Percentiles rank a stretch among this genome's conserved stretches.
phyloP scores from a whole-genome alignment of 2,113 vertebrate species.

The Cyphomyrus plagiostoma region DNA sequence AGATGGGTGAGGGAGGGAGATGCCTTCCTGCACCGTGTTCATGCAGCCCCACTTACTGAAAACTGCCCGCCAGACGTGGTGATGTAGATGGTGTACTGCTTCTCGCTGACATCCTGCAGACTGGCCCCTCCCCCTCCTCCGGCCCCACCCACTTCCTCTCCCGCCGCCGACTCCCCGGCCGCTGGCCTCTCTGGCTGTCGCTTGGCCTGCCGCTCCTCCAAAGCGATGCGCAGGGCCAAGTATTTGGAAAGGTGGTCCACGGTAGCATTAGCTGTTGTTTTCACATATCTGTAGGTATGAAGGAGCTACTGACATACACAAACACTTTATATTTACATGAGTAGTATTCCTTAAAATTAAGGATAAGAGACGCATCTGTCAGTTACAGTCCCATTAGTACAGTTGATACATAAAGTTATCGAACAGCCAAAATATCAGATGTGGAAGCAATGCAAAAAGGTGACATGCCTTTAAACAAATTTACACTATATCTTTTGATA shows the following conservation, averaged over 20 bases:
- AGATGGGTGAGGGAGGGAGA: background rate
- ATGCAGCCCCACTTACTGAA: slow-evolving; percentile 59
- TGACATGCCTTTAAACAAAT: background rate
- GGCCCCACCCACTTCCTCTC: background rate
- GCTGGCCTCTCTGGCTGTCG: slow-evolving; percentile 23
- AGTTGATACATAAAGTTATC: background rate
- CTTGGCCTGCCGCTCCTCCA: slow-evolving; percentile 62
- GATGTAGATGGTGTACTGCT: slow-evolving; percentile 87
- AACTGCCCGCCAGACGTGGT: slow-evolving; percentile 70
- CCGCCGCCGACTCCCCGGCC: slow-evolving; percentile 22
- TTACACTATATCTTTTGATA: background rate
- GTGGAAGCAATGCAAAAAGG: background rate
- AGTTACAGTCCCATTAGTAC: background rate
- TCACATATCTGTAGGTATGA: slow-evolving; percentile 65
- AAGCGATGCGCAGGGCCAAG: slow-evolving; percentile 75
- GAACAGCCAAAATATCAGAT: background rate
- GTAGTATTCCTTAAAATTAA: background rate
- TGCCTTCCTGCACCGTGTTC: background rate
- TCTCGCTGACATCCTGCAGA: slow-evolving; percentile 66
- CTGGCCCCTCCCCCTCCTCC: slow-evolving; percentile 26
- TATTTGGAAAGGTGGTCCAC: slow-evolving; percentile 87
- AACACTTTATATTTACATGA: background rate
- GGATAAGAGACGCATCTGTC: background rate
- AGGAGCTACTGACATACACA: background rate
- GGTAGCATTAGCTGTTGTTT: slow-evolving; percentile 81